A percentile compares a stretch with the other conserved stretches of the same genome.
Conservation (phyloP, 2,888 invertebrate species). For the Papilio elwesi region DNA sequence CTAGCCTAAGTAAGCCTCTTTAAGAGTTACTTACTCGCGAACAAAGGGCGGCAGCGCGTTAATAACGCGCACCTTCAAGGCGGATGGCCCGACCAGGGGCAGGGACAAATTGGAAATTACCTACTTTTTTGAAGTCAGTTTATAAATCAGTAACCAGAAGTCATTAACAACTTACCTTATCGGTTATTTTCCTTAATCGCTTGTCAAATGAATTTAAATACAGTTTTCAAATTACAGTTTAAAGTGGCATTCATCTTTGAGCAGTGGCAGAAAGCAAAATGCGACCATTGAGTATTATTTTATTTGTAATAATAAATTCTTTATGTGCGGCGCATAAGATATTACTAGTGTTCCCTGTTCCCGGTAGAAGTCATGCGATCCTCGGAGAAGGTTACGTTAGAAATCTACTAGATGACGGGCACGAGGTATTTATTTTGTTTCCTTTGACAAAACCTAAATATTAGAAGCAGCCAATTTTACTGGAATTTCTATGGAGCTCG, state of each 20-base stretch:
- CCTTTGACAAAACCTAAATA: neutral
- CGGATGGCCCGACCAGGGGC: too few relatives aligned
- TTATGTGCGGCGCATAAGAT: constrained; percentile 52
- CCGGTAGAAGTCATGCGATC: constrained; percentile 57
- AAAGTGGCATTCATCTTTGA: neutral
- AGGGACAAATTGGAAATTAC: too few relatives aligned
- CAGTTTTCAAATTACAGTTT: neutral
- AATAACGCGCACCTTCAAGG: too few relatives aligned
- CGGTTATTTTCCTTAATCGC: neutral
- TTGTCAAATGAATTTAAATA: constrained; percentile 1
- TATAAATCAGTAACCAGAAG: too few relatives aligned
- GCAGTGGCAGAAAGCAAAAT: constrained; percentile 9
- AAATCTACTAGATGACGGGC: constrained; percentile 57
- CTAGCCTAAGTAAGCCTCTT: too few relatives aligned
- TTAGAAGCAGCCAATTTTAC: too few relatives aligned
- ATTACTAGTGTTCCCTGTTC: constrained; percentile 55
- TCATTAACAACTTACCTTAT: neutral
- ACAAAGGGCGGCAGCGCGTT: too few relatives aligned
- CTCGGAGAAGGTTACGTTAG: constrained; percentile 57
- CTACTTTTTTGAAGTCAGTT: too few relatives aligned
- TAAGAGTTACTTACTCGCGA: too few relatives aligned
- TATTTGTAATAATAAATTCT: neutral
- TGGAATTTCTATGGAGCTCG: too few relatives aligned
- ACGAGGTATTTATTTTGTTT: constrained; percentile 50
- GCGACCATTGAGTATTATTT: neutral